A percentile compares a stretch with the other conserved stretches of the same genome.
Evolutionary conservation across 2,113 vertebrate species (phyloP).

Genomic region (Tragelaphus strepsiceros): DNA sequence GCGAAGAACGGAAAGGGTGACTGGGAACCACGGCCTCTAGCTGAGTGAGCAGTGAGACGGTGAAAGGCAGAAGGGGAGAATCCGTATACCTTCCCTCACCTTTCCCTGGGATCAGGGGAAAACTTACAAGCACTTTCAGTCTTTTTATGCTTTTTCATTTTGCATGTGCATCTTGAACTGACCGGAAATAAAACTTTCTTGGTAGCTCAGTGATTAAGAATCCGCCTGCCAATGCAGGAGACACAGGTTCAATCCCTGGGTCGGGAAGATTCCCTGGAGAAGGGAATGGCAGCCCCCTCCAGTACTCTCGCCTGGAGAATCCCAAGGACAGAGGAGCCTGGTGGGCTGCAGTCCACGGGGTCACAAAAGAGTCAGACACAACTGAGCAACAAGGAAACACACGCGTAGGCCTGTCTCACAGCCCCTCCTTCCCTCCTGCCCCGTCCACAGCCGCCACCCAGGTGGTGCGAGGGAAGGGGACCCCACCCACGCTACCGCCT

Average conservation of each 20-base stretch:
- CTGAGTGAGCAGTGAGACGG: accelerated
- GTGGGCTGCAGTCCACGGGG: neutral
- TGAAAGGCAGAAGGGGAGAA: neutral
- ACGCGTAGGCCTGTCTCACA: accelerated
- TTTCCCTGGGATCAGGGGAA: neutral
- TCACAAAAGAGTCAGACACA: neutral
- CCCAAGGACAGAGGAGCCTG: neutral
- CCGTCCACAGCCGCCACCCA: neutral
- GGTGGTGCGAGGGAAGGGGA: neutral
- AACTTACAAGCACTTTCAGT: accelerated
- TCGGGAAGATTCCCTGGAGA: neutral
- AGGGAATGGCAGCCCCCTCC: neutral
- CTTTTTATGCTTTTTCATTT: neutral
- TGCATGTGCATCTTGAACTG: neutral
- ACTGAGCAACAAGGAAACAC: neutral
- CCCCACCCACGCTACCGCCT: accelerated
- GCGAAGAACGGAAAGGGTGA: neutral
- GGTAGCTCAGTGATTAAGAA: neutral
- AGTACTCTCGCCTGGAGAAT: neutral
- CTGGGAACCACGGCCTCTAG: neutral
- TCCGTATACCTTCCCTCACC: accelerated
- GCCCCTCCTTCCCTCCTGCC: neutral
- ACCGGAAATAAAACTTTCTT: neutral
- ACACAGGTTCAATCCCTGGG: neutral
- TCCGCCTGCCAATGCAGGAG: neutral